Evolutionary conservation across 2,888 invertebrate genomes (phyloP).

Genomic region (Yponomeuta malinellus): DNA sequence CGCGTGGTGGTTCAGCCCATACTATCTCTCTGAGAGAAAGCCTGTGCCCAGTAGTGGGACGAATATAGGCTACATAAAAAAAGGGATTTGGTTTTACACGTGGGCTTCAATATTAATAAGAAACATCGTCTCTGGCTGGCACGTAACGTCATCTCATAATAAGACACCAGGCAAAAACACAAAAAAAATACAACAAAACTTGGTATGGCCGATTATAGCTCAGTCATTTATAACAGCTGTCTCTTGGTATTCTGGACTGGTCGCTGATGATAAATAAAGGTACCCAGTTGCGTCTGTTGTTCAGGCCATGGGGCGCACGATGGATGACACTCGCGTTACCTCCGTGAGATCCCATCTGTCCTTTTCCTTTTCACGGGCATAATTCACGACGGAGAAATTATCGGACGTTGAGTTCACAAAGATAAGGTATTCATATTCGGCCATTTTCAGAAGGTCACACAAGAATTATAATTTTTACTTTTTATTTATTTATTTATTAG

Average conservation of each 20-base stretch:
- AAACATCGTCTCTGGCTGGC: too few species aligned
- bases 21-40: too few species aligned
- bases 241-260: neutral
- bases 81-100: too few species aligned
- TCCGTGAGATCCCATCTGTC: neutral
- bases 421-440: neutral
- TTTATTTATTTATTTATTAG: too few species aligned
- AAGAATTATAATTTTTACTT: too few species aligned
- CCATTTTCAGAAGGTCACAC: too few species aligned
- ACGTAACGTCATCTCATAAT: neutral
- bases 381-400: neutral
- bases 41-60: too few species aligned
- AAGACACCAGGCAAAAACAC: neutral
- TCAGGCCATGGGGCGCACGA: neutral
- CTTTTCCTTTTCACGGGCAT: neutral
- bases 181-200: neutral
- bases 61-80: too few species aligned
- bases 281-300: neutral
- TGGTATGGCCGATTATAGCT: neutral
- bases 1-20: too few species aligned
- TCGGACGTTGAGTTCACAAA: neutral
- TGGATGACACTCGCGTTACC: neutral
- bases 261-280: neutral
- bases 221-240: neutral
- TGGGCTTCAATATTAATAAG: too few species aligned